Evolutionary conservation across 1,140 invertebrate species (phyloP).

Genomic region (Brachionus sp.): DNA sequence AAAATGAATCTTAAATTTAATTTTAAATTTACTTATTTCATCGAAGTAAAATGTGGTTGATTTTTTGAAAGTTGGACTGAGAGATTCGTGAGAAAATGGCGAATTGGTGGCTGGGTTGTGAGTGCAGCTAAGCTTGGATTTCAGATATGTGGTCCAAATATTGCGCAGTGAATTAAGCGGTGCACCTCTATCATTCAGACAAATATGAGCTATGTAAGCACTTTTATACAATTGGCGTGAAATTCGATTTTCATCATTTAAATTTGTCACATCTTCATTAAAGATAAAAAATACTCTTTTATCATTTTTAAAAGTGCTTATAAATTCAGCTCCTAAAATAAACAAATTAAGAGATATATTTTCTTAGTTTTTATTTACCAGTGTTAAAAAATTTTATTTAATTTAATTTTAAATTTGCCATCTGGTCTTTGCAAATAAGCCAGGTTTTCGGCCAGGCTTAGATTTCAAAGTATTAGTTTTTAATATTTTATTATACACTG

Average conservation of each 20-base stretch:
- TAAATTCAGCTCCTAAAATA: conserved; percentile 42
- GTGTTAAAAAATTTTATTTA: neutral
- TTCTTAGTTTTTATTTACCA: too few species aligned
- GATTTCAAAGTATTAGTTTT: too few species aligned
- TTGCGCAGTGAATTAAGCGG: conserved; percentile 32
- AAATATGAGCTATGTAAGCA: conserved; percentile 12
- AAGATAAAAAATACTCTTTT: conserved; percentile 31
- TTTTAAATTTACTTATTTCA: conserved; percentile 1
- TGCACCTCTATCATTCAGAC: conserved; percentile 21
- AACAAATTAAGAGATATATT: neutral
- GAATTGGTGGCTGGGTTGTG: neutral
- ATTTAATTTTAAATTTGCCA: neutral
- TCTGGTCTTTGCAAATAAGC: too few species aligned
- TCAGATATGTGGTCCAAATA: conserved; percentile 38
- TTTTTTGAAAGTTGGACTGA: neutral
- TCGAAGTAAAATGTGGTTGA: neutral
- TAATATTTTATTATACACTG: too few species aligned
- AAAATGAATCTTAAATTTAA: neutral
- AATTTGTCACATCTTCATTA: neutral
- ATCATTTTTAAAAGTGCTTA: conserved; percentile 1
- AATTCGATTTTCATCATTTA: neutral
- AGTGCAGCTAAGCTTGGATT: conserved; percentile 8
- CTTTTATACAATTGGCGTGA: neutral
- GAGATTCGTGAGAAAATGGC: neutral
- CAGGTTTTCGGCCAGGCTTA: too few species aligned